phyloP scores from a whole-genome alignment of 2,888 invertebrate genomes.

The Nemotelus nigrinus region DNA sequence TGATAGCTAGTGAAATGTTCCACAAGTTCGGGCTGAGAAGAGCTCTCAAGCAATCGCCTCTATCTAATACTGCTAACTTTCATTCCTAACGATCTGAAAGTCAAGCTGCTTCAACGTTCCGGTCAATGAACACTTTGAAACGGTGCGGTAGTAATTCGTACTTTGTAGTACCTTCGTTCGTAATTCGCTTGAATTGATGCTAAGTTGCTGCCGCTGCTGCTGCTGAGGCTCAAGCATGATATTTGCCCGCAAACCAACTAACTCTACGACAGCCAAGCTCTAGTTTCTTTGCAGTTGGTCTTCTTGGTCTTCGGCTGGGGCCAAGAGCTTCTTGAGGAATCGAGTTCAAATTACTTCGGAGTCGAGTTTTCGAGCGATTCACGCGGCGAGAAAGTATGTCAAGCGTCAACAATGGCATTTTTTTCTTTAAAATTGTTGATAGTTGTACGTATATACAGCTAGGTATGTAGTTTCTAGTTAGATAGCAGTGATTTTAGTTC shows the following conservation, averaged over 20 bases:
- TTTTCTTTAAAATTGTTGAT: not conserved
- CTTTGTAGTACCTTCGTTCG: not conserved
- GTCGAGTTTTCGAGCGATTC: slow-evolving; percentile 17
- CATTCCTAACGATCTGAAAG: not conserved
- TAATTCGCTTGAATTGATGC: slow-evolving; percentile 25
- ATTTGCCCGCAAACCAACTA: slow-evolving; percentile 4
- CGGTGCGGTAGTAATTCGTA: slow-evolving; percentile 27
- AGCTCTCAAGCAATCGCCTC: slow-evolving; percentile 4
- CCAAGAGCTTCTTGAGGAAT: slow-evolving; percentile 32
- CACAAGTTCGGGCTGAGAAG: slow-evolving; percentile 23
- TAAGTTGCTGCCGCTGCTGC: slow-evolving; percentile 7
- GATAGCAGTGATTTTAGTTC: slow-evolving; percentile 18
- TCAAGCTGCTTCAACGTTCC: slow-evolving; percentile 25
- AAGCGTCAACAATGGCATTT: slow-evolving; percentile 34
- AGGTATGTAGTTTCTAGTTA: not conserved
- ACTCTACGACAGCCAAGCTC: not conserved
- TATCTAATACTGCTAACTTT: slow-evolving; percentile 3
- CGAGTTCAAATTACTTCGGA: slow-evolving; percentile 27
- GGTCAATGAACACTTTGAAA: slow-evolving; percentile 42
- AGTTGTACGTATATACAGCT: no score
- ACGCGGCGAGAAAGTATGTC: slow-evolving; percentile 35
- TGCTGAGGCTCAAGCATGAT: not conserved
- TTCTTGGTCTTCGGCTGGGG: slow-evolving; percentile 14
- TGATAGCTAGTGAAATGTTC: slow-evolving; percentile 6
- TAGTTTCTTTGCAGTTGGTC: not conserved